A percentile compares a stretch with the other conserved stretches of the same genome.
These are phyloP conservation scores for Timema cristinae DNA, from an alignment of 2,888 invertebrate genomes.

Conservation along the genomic window DNA sequence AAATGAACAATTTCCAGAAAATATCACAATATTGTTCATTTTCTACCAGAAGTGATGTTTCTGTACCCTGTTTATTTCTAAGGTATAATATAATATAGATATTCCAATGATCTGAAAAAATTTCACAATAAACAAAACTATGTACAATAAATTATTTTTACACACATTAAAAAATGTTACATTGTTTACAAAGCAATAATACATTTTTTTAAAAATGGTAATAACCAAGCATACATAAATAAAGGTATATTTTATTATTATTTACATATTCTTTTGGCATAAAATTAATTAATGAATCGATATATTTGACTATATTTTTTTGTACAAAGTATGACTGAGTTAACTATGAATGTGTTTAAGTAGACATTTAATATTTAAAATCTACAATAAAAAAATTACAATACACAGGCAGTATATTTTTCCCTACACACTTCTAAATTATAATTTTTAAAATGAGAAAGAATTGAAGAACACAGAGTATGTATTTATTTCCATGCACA, in stretches of 20 bases:
- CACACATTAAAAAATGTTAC: background rate
- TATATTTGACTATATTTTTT: background rate
- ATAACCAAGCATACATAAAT: background rate
- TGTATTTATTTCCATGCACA: no score
- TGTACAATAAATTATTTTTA: background rate
- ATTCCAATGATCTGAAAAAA: background rate
- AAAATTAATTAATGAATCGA: background rate
- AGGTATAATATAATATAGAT: background rate
- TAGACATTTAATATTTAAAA: background rate
- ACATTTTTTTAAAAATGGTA: no score
- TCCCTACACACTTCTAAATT: background rate
- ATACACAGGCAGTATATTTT: background rate
- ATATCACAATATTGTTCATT: constrained; percentile 11
- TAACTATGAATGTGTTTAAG: background rate
- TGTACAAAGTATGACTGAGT: background rate
- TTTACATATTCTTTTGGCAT: constrained; percentile 1
- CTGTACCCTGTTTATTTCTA: background rate
- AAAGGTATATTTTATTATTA: background rate
- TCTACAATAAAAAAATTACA: background rate
- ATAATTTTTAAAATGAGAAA: no score
- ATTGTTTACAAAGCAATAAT: no score
- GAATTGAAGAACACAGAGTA: no score
- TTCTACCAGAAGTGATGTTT: constrained; percentile 7
- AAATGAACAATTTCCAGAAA: background rate
- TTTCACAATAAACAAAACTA: constrained; percentile 5